A percentile compares a stretch with the other conserved stretches of the same genome.
phyloP scores from a whole-genome alignment of 2,113 vertebrate species.

The Hoplias malabaricus region DNA sequence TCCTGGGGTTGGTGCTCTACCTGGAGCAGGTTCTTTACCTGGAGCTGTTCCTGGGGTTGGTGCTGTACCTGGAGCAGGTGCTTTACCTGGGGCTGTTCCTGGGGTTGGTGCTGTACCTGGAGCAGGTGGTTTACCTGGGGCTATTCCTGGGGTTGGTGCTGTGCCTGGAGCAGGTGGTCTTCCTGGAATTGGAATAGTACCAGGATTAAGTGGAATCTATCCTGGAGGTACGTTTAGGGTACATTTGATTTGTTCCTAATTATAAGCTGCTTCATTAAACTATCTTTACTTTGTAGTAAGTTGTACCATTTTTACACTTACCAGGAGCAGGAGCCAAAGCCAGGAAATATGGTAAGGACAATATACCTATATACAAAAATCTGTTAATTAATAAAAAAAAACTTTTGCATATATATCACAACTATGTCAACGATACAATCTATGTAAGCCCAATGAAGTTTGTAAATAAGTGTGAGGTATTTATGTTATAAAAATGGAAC shows the following conservation, averaged over 20 bases:
- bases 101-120: conserved; percentile 31
- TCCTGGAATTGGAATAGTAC: conserved; percentile 2
- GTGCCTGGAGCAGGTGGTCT: conserved; percentile 1
- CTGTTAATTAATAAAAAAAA: no score
- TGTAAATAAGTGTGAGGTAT: no score
- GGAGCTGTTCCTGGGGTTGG: conserved; percentile 6
- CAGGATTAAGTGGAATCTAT: conserved; percentile 22
- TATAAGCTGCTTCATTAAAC: not conserved
- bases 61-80: not conserved
- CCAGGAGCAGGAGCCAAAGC: conserved; percentile 45
- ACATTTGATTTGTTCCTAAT: not conserved
- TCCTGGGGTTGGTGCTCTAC: conserved; percentile 15
- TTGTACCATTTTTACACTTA: not conserved
- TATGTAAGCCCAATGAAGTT: no score
- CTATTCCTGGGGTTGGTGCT: conserved; percentile 8
- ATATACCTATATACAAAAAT: no score
- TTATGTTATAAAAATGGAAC: no score
- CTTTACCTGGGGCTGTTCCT: no score
- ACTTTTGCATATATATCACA: no score
- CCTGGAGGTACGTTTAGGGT: conserved; percentile 31
- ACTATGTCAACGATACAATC: no score
- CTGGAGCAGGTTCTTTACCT: conserved; percentile 16
- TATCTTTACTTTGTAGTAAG: no score
- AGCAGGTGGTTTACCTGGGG: conserved; percentile 22
- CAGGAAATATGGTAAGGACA: conserved; percentile 49